A percentile compares a stretch with the other conserved stretches of the same genome.
Evolutionary conservation across 2,797 vertebrate species (phyloP).

Genomic region (Mareca penelope): DNA sequence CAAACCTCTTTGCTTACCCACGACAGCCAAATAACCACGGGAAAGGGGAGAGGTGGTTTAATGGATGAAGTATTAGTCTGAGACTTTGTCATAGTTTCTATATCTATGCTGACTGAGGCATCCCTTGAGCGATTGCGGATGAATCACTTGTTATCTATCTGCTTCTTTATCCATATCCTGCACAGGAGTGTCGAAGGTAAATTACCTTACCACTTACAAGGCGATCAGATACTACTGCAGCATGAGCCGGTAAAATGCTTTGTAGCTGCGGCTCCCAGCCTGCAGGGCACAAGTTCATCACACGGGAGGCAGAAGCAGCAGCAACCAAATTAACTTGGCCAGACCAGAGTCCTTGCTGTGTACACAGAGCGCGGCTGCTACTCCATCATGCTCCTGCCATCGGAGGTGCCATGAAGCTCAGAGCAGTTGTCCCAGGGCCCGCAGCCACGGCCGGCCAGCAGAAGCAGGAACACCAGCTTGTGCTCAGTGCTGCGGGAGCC

Average conservation of each 20-base stretch:
- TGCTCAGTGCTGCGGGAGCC: background rate
- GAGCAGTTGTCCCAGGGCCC: background rate
- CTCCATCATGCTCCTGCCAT: background rate
- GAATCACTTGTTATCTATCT: background rate
- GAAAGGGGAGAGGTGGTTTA: background rate
- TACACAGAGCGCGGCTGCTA: fast-evolving
- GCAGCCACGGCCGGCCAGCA: background rate
- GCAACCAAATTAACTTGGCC: background rate
- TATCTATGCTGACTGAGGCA: background rate
- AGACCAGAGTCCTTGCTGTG: fast-evolving
- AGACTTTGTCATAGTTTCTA: background rate
- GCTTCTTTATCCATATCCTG: background rate
- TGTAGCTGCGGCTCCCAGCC: background rate
- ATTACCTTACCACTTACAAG: background rate
- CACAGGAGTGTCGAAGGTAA: background rate
- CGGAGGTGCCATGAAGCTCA: background rate
- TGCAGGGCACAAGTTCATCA: background rate
- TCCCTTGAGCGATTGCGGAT: background rate
- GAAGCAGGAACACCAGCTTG: background rate
- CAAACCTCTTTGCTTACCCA: background rate
- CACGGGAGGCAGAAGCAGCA: background rate
- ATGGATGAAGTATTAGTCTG: background rate
- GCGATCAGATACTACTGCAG: background rate
- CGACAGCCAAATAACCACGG: background rate
- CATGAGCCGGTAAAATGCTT: background rate